Evolutionary conservation across 2,113 vertebrate species (phyloP), one percentile per base, ranked within the genome.

Genomic region (Oophaga pumilio): DNA sequence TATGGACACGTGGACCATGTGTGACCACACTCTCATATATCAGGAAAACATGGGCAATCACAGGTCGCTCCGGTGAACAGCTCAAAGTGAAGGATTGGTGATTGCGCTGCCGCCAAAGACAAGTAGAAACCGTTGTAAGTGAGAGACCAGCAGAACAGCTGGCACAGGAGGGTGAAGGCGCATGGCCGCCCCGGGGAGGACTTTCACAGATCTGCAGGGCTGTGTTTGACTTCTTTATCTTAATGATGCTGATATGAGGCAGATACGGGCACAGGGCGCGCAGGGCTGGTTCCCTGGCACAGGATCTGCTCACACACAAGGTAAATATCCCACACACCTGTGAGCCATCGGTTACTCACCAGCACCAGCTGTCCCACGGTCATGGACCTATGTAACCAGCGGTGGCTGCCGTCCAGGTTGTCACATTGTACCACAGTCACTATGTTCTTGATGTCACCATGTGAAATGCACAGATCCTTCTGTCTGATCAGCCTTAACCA

Each of bases 401-500:
- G 91, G 1, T 94, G 92, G 60, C 90, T 89, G 79, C 82, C 89
- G 89, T 92, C 95, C 90, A 90, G 22, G 85, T 86, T 90, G 90
- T 95, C 92, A 66, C 98, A 99, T 8, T 0, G 89, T 8, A 56
- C 87, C 90, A 98, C 89, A 6, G 76, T 66, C 59, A 95, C 81
- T 0, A 85, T 26, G 8, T 73, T 91, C 0, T 81, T 43, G 0
- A 87, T 10, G 28, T 89, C 87, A 0, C 85, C 10, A 0, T 93
- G 90, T 1, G 90, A 89, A 0, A 99, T 0, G 83, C 98, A 99
- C 60, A 92, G 85, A 68, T 94, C 91, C 22, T 91, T 91, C 2
- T 98, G 97, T 77, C 90, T 95, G 89, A 99, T 82, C 64, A 94
- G 92, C 90, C 93, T 93, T 92, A 98, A 91, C 98, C 98, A 99